Evolutionary conservation across 1,140 invertebrate genomes (phyloP).

Genomic region (Aphis gossypii): DNA sequence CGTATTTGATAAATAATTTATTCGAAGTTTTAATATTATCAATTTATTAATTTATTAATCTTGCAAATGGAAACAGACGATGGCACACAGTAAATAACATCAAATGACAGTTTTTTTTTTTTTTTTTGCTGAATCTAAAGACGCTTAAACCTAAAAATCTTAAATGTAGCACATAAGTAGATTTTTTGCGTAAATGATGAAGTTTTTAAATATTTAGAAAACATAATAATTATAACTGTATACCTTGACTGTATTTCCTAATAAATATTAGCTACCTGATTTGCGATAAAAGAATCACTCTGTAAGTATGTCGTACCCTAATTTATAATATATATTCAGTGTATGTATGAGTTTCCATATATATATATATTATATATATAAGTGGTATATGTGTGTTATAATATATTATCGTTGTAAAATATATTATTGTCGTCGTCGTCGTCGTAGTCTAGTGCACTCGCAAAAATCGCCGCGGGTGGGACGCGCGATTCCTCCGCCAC

Average conservation of each 20-base stretch:
- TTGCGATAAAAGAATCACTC: background rate
- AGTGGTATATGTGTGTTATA: background rate
- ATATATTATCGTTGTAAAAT: constrained; percentile 7
- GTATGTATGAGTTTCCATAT: background rate
- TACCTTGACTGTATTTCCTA: background rate
- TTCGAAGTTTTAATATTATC: too few species aligned
- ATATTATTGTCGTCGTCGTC: background rate
- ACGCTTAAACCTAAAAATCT: too few species aligned
- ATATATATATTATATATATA: background rate
- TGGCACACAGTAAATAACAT: too few species aligned
- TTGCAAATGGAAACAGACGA: too few species aligned
- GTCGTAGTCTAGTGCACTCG: background rate
- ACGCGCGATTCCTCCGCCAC: background rate
- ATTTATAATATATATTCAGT: background rate
- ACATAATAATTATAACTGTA: too few species aligned
- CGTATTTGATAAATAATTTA: too few species aligned
- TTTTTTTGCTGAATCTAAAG: too few species aligned
- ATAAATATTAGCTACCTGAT: background rate
- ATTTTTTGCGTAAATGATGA: too few species aligned
- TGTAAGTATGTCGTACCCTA: background rate
- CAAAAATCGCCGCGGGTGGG: background rate
- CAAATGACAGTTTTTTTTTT: too few species aligned
- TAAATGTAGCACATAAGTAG: too few species aligned
- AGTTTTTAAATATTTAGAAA: too few species aligned
- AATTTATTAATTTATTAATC: too few species aligned